Evolutionary conservation across 1,140 invertebrate genomes (phyloP).

Genomic region (Zelostemma sp.): DNA sequence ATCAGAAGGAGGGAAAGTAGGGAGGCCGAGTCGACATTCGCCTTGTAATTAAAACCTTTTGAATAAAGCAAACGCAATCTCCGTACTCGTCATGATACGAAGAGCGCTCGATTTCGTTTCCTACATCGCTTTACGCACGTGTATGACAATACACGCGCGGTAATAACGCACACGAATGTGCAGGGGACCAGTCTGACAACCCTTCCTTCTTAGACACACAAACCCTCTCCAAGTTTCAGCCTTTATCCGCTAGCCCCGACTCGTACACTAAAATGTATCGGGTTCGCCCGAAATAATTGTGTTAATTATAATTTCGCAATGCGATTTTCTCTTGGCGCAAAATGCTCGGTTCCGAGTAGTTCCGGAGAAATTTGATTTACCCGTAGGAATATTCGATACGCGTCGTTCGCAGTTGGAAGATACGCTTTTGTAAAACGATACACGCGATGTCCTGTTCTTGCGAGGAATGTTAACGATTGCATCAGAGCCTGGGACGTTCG

Average conservation of each 20-base stretch:
- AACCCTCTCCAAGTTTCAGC: constrained; percentile 43
- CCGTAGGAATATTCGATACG: constrained; percentile 11
- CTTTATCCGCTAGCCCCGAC: constrained; percentile 23
- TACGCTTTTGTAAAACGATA: not conserved
- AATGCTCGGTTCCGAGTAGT: not conserved
- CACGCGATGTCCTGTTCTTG: not conserved
- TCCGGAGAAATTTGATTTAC: constrained; percentile 20
- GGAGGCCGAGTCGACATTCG: constrained; percentile 31
- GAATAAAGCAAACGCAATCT: constrained; percentile 66
- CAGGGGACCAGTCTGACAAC: constrained; percentile 34
- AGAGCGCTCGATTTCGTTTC: constrained; percentile 37
- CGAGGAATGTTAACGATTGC: too few species aligned
- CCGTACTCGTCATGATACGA: constrained; percentile 45
- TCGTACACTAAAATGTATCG: constrained; percentile 55
- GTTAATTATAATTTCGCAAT: constrained; percentile 68
- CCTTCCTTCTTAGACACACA: constrained; percentile 61
- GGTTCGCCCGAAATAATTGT: constrained; percentile 63
- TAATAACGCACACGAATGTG: constrained; percentile 1
- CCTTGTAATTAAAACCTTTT: constrained; percentile 64
- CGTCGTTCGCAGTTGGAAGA: not conserved
- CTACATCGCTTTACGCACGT: constrained; percentile 41
- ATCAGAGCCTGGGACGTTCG: too few species aligned
- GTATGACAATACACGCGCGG: constrained; percentile 36
- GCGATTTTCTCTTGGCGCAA: constrained; percentile 53
- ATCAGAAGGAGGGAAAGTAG: not conserved